Percentiles rank a stretch among this genome's conserved stretches.
Evolutionary conservation across 1,140 invertebrate species (phyloP).

Genomic region (Mylabris phalerata): DNA sequence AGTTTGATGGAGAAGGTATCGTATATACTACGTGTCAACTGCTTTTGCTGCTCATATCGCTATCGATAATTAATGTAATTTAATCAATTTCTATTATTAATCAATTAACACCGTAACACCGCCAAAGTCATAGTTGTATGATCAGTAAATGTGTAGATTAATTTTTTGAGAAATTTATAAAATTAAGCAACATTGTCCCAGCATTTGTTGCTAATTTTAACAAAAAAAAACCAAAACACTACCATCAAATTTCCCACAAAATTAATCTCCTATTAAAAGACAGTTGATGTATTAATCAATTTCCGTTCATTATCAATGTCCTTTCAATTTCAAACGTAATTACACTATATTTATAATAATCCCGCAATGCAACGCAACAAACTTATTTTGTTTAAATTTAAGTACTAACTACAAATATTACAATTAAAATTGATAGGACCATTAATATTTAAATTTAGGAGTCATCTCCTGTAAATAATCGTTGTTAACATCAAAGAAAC

Average conservation of each 20-base stretch:
- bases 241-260: not conserved
- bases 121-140: constrained; percentile 24
- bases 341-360: too few relatives aligned
- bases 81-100: not conserved
- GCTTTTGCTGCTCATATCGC: constrained; percentile 37
- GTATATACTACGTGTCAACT: constrained; percentile 32
- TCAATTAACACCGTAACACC: not conserved
- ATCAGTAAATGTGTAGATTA: constrained; percentile 17
- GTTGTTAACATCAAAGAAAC: too few relatives aligned
- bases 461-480: too few relatives aligned
- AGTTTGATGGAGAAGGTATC: constrained; percentile 43
- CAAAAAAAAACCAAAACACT: too few relatives aligned
- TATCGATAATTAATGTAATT: constrained; percentile 19
- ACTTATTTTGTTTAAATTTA: too few relatives aligned
- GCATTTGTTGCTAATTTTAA: constrained; percentile 8
- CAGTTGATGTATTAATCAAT: constrained; percentile 4
- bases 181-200: constrained; percentile 17
- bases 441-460: too few relatives aligned
- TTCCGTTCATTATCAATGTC: not conserved
- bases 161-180: constrained; percentile 9
- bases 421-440: too few relatives aligned
- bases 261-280: not conserved
- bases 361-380: too few relatives aligned
- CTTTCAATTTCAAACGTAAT: constrained; percentile 4
- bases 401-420: too few relatives aligned